Percentiles rank a stretch among this genome's conserved stretches.
Evolutionary conservation across 2,113 vertebrate genomes (phyloP).

Genomic region (Ammospiza nelsoni): DNA sequence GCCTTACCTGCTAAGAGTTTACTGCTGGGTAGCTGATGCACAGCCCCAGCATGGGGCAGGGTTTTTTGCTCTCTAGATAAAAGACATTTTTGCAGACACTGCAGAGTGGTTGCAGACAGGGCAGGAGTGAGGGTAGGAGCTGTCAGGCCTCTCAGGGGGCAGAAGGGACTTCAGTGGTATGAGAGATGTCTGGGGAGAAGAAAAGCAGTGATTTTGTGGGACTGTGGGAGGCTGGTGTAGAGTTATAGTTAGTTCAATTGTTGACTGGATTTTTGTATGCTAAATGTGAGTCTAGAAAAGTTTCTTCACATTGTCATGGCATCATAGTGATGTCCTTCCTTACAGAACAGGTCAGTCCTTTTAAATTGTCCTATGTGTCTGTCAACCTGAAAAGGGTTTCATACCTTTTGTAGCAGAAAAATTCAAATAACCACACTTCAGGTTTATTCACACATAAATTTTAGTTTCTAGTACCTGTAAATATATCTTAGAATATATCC

Average conservation of each 20-base stretch:
- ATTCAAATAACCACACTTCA: neutral
- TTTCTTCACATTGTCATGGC: neutral
- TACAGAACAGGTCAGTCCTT: neutral
- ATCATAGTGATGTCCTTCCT: neutral
- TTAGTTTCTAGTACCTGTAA: neutral
- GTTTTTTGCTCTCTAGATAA: neutral
- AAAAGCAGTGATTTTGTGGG: neutral
- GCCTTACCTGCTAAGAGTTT: neutral
- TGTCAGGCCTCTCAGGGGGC: neutral
- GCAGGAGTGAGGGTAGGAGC: neutral
- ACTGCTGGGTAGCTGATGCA: neutral
- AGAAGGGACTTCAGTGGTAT: neutral
- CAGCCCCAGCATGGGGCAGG: accelerated
- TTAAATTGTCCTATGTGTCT: neutral
- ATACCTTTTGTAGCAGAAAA: neutral
- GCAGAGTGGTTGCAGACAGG: neutral
- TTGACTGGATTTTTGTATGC: neutral
- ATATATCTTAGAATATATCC: neutral
- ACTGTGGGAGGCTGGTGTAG: neutral
- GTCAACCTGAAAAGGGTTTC: neutral
- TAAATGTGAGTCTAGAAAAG: neutral
- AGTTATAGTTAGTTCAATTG: neutral
- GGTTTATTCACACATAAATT: neutral
- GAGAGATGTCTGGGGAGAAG: neutral
- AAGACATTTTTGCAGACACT: neutral